These are phyloP conservation scores for Drosophila teissieri DNA, from an alignment of 1,140 invertebrate species.

Conservation along the genomic window DNA sequence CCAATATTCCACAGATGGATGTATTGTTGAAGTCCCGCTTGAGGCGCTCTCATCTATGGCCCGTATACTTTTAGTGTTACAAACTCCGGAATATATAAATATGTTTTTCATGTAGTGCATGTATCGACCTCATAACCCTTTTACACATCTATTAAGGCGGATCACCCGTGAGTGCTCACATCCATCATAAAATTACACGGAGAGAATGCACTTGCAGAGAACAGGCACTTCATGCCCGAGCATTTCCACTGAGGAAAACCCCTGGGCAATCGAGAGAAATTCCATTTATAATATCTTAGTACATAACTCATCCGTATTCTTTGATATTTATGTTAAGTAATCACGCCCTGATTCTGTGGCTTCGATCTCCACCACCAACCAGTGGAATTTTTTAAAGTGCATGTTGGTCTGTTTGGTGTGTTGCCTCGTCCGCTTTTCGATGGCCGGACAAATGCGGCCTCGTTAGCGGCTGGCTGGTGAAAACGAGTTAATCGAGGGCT, in stretches of 20 bases:
- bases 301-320: too few species aligned
- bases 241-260: constrained; percentile 3
- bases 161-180: constrained; percentile 1
- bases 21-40: too few species aligned
- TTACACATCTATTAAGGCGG: constrained; percentile 5
- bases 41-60: too few species aligned
- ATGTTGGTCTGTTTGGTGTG: not conserved
- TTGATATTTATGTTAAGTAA: too few species aligned
- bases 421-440: constrained; percentile 10
- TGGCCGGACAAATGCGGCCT: constrained; percentile 43
- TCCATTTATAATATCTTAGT: too few species aligned
- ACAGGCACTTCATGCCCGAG: constrained; percentile 33
- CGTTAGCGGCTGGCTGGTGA: constrained; percentile 43
- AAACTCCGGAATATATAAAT: too few species aligned
- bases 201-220: not conserved
- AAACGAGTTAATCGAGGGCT: constrained; percentile 66
- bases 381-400: not conserved
- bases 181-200: constrained; percentile 69
- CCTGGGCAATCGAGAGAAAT: too few species aligned
- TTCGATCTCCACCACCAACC: too few species aligned
- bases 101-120: too few species aligned
- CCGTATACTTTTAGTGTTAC: too few species aligned
- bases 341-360: too few species aligned
- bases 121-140: not conserved
- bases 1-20: too few species aligned